phyloP scores from a whole-genome alignment of 2,113 vertebrate genomes.

The Collichthys lucidus region DNA sequence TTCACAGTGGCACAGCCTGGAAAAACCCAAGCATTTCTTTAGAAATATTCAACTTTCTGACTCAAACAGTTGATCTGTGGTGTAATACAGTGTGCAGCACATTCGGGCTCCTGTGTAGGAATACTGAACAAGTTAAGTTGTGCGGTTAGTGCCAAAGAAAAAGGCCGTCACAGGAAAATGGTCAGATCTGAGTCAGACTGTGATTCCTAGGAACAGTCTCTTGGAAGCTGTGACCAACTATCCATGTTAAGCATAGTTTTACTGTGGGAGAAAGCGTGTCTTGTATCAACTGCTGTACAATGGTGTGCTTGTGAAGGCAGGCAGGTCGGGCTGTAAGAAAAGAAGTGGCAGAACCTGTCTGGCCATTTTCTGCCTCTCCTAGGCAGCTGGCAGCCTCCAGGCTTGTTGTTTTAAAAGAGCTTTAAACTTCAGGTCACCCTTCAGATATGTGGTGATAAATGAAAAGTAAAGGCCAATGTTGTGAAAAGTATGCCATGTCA shows the following conservation, averaged over 20 bases:
- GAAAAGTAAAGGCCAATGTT: not conserved
- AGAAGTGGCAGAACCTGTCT: constrained; percentile 72
- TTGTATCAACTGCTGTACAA: constrained; percentile 49
- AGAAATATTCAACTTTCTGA: no score
- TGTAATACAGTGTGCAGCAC: no score
- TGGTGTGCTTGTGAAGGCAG: constrained; percentile 59
- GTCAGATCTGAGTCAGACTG: not conserved
- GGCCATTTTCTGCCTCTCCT: constrained; percentile 13
- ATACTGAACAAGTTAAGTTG: no score
- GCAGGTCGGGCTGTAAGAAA: constrained; percentile 33
- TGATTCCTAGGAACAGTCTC: not conserved
- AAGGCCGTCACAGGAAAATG: no score
- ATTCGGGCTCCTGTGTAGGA: no score
- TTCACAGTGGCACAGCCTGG: no score
- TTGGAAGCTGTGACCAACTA: not conserved
- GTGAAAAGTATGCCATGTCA: not conserved
- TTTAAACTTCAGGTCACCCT: constrained; percentile 30
- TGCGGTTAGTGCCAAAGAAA: no score
- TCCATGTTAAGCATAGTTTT: not conserved
- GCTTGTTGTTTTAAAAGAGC: constrained; percentile 10
- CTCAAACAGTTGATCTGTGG: no score
- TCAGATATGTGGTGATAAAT: constrained; percentile 18
- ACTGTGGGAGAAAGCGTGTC: not conserved
- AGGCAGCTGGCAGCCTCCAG: not conserved
- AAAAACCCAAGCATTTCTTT: no score